Conservation (phyloP, 2,797 vertebrate species). For the Hydrophis major region DNA sequence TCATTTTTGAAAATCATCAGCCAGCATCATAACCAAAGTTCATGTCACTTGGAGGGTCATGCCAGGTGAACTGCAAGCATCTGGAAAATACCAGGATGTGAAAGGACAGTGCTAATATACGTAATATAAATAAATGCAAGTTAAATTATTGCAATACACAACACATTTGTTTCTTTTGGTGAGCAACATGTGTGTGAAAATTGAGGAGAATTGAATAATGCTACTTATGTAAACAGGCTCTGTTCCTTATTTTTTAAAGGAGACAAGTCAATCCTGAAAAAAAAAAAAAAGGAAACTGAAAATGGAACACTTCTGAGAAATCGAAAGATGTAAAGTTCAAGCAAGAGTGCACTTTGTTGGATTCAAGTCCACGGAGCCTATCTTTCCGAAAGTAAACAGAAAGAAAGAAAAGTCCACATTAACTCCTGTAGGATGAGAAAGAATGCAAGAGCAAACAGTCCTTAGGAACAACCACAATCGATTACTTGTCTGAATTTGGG, state of each 20-base stretch:
- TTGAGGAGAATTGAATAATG: slow-evolving; percentile 60
- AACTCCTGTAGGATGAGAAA: background rate
- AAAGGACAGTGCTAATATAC: background rate
- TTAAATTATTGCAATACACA: background rate
- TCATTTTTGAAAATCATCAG: background rate
- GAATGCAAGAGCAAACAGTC: background rate
- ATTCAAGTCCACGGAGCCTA: background rate
- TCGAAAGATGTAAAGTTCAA: slow-evolving; percentile 22
- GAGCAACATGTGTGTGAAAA: slow-evolving; percentile 79
- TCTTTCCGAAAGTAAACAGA: background rate
- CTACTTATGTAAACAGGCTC: slow-evolving; percentile 36
- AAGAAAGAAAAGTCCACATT: background rate
- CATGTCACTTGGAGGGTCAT: background rate
- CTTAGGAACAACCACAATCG: background rate
- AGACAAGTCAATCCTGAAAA: slow-evolving; percentile 59
- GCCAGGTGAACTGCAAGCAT: background rate
- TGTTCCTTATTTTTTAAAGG: slow-evolving; percentile 71
- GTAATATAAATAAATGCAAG: background rate
- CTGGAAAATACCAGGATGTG: background rate
- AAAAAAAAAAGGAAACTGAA: slow-evolving; percentile 57
- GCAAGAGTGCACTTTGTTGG: background rate
- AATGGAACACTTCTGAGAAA: background rate
- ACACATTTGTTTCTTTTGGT: slow-evolving; percentile 34
- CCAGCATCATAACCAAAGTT: background rate
- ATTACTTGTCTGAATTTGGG: background rate